A percentile compares a stretch with the other conserved stretches of the same genome.
phyloP scores from a whole-genome alignment of 2,113 vertebrate species.

The Carassius auratus region DNA sequence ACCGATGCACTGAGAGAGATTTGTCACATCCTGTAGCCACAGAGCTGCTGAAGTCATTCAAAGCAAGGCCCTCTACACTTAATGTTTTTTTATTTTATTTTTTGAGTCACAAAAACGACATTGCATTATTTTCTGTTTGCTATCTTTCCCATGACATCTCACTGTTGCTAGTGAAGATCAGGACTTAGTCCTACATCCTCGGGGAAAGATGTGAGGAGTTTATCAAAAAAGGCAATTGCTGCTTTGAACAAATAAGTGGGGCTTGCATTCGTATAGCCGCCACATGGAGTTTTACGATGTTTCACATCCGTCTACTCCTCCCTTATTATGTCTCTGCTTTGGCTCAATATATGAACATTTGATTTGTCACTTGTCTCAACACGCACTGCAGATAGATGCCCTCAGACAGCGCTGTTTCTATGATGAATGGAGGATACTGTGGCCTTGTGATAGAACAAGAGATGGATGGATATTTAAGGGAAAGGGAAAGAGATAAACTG shows the following conservation, averaged over 20 bases:
- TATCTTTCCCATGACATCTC: not conserved
- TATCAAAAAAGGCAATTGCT: not conserved
- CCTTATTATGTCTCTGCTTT: slow-evolving; percentile 6
- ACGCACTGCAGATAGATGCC: slow-evolving; percentile 24
- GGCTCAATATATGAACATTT: slow-evolving; percentile 32
- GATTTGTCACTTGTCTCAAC: slow-evolving; percentile 29
- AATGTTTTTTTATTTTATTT: not conserved
- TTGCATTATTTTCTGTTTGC: not conserved
- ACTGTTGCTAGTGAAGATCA: not conserved
- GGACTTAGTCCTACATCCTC: too few species aligned
- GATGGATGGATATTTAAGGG: slow-evolving; percentile 66
- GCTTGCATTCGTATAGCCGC: not conserved
- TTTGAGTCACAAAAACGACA: too few species aligned
- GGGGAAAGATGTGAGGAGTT: too few species aligned
- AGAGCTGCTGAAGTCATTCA: too few species aligned
- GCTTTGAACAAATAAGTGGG: not conserved
- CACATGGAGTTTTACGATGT: not conserved
- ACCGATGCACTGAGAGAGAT: too few species aligned
- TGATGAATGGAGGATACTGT: slow-evolving; percentile 68
- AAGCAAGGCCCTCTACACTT: not conserved
- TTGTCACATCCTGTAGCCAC: too few species aligned
- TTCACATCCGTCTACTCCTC: not conserved
- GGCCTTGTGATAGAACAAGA: slow-evolving; percentile 73
- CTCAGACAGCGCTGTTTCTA: slow-evolving; percentile 51
- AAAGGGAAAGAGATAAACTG: slow-evolving; percentile 70